These are phyloP conservation scores for Neotoxoptera formosana DNA, from an alignment of 1,140 invertebrate genomes.

Conservation along the genomic window DNA sequence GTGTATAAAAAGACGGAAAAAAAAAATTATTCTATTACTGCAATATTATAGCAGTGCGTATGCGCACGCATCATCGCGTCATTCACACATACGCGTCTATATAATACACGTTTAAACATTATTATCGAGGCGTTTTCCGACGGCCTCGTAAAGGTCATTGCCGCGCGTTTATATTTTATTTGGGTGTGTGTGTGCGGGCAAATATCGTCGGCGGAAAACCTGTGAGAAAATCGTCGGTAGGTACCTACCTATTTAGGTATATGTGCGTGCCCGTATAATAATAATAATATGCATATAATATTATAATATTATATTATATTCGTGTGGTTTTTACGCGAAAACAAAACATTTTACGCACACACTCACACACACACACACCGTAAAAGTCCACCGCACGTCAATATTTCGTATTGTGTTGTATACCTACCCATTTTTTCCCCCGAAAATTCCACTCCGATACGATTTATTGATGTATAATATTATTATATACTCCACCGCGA, in stretches of 20 bases:
- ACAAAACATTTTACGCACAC: too few relatives aligned
- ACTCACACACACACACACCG: background rate
- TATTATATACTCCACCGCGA: background rate
- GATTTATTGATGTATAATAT: background rate
- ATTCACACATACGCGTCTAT: too few relatives aligned
- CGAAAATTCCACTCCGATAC: background rate
- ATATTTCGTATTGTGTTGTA: background rate
- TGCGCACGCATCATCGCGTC: background rate
- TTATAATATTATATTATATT: background rate
- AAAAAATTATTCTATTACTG: background rate
- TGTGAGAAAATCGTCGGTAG: constrained; percentile 29
- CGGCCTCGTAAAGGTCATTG: constrained; percentile 48
- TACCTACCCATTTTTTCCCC: background rate
- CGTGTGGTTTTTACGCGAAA: constrained; percentile 1
- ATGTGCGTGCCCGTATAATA: background rate
- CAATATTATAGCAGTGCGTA: background rate
- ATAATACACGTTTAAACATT: background rate
- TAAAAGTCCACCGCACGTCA: background rate
- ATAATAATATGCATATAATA: too few relatives aligned
- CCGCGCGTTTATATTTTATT: background rate
- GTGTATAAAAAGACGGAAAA: background rate
- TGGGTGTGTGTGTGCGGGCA: background rate
- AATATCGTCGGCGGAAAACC: background rate
- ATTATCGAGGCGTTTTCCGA: background rate
- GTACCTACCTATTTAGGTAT: background rate